Base-by-base conservation (phyloP, 2,797 vertebrate genomes). In the Paratrypauchen microcephalus region DNA sequence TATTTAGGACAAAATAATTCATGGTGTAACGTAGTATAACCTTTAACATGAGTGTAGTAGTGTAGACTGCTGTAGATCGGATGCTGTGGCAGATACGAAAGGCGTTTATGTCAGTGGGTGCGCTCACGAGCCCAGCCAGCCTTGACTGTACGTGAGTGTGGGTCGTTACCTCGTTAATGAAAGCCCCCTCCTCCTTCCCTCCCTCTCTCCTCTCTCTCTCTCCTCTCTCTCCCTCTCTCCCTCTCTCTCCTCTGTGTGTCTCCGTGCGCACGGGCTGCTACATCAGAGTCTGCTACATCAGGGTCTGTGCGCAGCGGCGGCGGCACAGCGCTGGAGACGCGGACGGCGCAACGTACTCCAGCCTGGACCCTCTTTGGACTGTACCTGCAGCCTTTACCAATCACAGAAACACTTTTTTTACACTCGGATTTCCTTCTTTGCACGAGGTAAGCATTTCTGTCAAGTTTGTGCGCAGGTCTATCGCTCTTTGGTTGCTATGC, bases 261-360 rank as follows among this genome's bases (percentile, higher is more conserved):
- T 24, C 65, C 21, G 19, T 28, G 15, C 59, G 8, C 58, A 2
- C 24, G 55, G 1, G 52, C 52, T 50, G 26, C 67, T 80, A 88
- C 87, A 84, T 80, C 76, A 69, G 68, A 82, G 83, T 72, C n/a
- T n/a, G n/a, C 67, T 80, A 88, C 87, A 84, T 80, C 76, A 69
- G 68, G 81, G 83, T 72, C 78, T 83, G 83, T 69, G 87, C 60
- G 88, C 84, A 84, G 87, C 80, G 69, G 85, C 87, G 66, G 83
- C 84, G 76, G 76, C 86, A 87, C 69, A 86, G 30, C 70, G 78
- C 80, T 71, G 75, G 82, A 86, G 73, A 80, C 78, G 72, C 78
- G 75, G 71, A 71, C n/a, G 69, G 69, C 39, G 69, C 65, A 79
- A 21, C 39, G 39, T 76, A 52, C 73, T 76, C 78, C 60, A 45